phyloP scores from a whole-genome alignment of 2,797 vertebrate genomes.

The Argentina silus region DNA sequence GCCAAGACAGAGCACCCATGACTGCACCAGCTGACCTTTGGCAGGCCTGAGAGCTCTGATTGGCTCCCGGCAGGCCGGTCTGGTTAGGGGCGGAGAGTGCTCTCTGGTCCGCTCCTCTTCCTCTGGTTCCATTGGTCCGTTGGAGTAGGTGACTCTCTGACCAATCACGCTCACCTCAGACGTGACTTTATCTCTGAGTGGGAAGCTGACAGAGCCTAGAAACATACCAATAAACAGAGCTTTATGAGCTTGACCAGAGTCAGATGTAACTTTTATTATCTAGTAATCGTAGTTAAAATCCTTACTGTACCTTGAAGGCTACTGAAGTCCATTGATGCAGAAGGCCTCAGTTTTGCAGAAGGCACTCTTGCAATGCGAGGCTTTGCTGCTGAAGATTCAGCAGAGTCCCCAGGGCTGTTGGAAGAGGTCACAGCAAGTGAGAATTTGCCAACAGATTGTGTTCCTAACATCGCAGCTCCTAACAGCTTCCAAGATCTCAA shows the following conservation, averaged over 20 bases:
- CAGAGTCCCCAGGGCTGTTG: constrained; percentile 65
- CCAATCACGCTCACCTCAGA: constrained; percentile 81
- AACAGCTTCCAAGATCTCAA: background rate
- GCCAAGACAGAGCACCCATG: too few species aligned
- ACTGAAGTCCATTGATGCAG: constrained; percentile 68
- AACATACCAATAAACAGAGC: constrained; percentile 1
- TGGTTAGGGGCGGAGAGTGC: constrained; percentile 56
- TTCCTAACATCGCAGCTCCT: too few species aligned
- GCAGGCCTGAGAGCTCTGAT: constrained; percentile 73
- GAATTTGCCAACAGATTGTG: too few species aligned
- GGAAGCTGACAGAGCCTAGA: constrained; percentile 55
- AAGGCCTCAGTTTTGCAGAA: constrained; percentile 73
- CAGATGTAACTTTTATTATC: background rate
- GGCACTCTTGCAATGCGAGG: constrained; percentile 64
- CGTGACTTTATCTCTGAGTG: constrained; percentile 60
- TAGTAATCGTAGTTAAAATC: background rate
- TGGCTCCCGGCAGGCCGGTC: constrained; percentile 71
- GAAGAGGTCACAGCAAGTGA: constrained; percentile 13
- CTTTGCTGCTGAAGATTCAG: constrained; percentile 56
- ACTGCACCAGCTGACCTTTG: constrained; percentile 78
- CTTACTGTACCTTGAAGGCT: constrained; percentile 77
- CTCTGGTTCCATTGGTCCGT: constrained; percentile 70
- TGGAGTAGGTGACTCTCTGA: constrained; percentile 77
- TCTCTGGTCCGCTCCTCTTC: constrained; percentile 69
- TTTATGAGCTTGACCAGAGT: background rate